Evolutionary conservation across 2,113 vertebrate species (phyloP).

Genomic region (Chloebia gouldiae): DNA sequence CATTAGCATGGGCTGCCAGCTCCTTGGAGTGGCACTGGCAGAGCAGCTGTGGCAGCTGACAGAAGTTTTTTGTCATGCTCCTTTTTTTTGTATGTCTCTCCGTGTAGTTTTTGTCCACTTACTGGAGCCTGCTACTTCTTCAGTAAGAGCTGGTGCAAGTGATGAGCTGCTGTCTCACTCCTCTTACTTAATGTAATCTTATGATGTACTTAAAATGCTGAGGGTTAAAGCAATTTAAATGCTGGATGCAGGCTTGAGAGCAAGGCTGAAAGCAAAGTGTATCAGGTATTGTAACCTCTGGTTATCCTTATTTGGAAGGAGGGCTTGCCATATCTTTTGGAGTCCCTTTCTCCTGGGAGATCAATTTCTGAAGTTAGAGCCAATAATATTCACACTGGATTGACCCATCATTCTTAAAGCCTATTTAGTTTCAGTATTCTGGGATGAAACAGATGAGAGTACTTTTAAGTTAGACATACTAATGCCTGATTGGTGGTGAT

Average conservation of each 20-base stretch:
- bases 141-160: not conserved
- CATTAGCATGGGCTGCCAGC: not conserved
- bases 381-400: not conserved
- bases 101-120: not conserved
- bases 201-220: not conserved
- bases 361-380: not conserved
- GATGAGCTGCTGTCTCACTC: not conserved
- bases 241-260: not conserved
- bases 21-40: not conserved
- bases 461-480: not conserved
- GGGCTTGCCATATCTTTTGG: not conserved
- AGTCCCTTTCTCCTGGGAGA: not conserved
- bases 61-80: not conserved
- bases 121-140: not conserved
- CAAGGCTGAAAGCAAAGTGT: not conserved
- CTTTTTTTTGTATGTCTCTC: not conserved
- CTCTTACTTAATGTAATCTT: not conserved
- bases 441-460: not conserved
- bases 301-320: not conserved
- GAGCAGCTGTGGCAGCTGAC: slow-evolving; percentile 9
- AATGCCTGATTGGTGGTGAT: not conserved
- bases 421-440: not conserved
- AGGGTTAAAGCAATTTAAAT: not conserved
- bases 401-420: not conserved
- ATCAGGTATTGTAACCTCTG: not conserved